Base-by-base conservation (phyloP, 2,797 vertebrate genomes). In the Catostomus latipinnis region DNA sequence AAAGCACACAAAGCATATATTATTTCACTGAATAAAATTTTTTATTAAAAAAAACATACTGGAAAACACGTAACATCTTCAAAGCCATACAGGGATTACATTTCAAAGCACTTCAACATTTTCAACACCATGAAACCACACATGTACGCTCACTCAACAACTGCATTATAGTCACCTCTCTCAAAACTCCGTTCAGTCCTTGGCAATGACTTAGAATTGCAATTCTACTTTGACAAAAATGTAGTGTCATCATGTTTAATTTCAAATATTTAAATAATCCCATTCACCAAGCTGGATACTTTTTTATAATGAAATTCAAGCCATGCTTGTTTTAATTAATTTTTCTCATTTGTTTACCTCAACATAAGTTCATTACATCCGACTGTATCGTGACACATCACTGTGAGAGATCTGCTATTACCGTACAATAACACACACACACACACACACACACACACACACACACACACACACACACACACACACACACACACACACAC, bases 351-450 rank as follows among this genome's bases (percentile, higher is more conserved):
- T 71, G 14, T 63, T 71, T 56, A 72, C 62, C 34, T 62, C 13
- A 53, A 63, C 6, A 63, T 34, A 34, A 34, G 3, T 34, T 14
- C 12, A 78, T 72, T 56, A 56, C 60, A 56, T 63, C 56, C 46
- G 13, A 77, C 56, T 60, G 56, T 16, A 60, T 52, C 8, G 1
- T 71, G 63, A 68, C 18, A 54, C 16, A 46, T 65, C 34, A 48
- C 57, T 56, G 48, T 10, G 22, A 8, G 34, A 48, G 60, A 72
- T 72, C 60, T 10, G n/a, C 11, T 43, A 22, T 71, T 34, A 65
- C 1, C 1, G 43, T 68, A 9, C 16, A 79, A 72, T 45, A 63
- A 34, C 16, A 18, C 58, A 70, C 57, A 52, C 60, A 62, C 10
- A 14, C 10, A 5, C 4, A 12, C 10, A 46, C 6, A 65, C 62